A percentile compares a stretch with the other conserved stretches of the same genome.
These are phyloP conservation scores for Podarcis cretensis DNA, from an alignment of 2,113 vertebrate species.

Conservation along the genomic window DNA sequence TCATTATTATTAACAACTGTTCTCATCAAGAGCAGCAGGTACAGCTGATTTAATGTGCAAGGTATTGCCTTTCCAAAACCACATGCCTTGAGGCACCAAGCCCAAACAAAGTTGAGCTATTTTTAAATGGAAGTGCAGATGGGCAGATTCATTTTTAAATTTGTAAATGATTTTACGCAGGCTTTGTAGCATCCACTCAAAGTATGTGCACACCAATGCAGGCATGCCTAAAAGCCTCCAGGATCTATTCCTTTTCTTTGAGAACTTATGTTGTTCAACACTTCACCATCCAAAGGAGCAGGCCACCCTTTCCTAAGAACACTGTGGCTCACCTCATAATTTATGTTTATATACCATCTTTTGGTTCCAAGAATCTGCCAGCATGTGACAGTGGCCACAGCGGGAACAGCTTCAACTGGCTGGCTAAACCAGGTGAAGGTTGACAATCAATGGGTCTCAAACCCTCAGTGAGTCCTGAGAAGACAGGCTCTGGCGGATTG, in stretches of 20 bases:
- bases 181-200: neutral
- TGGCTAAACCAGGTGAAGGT: too few species aligned
- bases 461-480: too few species aligned
- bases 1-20: neutral
- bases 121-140: neutral
- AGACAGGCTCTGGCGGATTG: too few species aligned
- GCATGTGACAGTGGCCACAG: too few species aligned
- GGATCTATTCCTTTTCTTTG: neutral
- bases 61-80: neutral
- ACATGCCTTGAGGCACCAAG: neutral
- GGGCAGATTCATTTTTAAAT: neutral
- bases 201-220: neutral
- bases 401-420: too few species aligned
- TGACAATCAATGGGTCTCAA: too few species aligned
- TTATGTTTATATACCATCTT: neutral
- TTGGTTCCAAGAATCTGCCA: neutral
- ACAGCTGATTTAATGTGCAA: neutral
- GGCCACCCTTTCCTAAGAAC: neutral
- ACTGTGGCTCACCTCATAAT: neutral
- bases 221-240: neutral
- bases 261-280: neutral
- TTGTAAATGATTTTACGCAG: neutral
- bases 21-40: neutral
- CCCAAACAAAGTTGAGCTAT: slow-evolving; percentile 25
- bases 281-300: neutral